phyloP scores from a whole-genome alignment of 35 echinoderm and acorn worm genomes.

The Apostichopus californicus region DNA sequence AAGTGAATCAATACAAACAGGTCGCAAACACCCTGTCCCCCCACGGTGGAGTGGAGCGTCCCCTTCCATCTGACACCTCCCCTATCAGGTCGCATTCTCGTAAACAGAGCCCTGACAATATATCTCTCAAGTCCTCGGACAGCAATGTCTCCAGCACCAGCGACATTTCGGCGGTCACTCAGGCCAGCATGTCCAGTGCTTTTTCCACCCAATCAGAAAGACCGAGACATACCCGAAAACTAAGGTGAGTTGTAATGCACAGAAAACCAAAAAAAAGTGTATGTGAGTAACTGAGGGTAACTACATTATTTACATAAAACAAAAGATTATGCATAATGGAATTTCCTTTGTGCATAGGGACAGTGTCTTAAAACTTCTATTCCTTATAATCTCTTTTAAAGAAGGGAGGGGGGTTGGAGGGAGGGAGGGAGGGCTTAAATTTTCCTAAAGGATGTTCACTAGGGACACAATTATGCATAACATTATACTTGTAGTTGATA shows the following conservation, averaged over 20 bases:
- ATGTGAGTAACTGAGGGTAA: not conserved
- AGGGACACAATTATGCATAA: no score
- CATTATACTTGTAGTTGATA: no score
- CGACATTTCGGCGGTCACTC: conserved; percentile 92
- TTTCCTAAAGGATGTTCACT: no score
- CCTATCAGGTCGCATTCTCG: conserved; percentile 52
- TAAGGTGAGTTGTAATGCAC: conserved; percentile 74
- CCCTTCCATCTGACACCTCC: conserved; percentile 51
- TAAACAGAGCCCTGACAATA: conserved; percentile 99
- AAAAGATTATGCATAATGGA: no score
- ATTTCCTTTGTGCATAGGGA: no score
- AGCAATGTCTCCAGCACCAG: conserved; percentile 98
- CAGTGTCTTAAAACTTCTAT: no score
- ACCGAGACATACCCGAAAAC: conserved; percentile 88
- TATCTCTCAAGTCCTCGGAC: conserved; percentile 96
- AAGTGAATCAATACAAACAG: conserved; percentile 97
- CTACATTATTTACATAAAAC: no score
- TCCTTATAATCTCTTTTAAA: not conserved
- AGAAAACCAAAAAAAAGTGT: not conserved
- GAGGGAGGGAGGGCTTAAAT: no score
- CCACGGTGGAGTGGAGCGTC: conserved; percentile 58
- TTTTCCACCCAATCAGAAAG: conserved; percentile 96
- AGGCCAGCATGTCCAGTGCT: conserved; percentile 87
- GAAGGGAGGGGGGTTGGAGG: no score
- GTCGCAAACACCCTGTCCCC: conserved; percentile 80